Percentiles rank a stretch among this genome's conserved stretches.
Evolutionary conservation across 2,888 invertebrate genomes (phyloP).

Genomic region (Oscheius myriophilus): DNA sequence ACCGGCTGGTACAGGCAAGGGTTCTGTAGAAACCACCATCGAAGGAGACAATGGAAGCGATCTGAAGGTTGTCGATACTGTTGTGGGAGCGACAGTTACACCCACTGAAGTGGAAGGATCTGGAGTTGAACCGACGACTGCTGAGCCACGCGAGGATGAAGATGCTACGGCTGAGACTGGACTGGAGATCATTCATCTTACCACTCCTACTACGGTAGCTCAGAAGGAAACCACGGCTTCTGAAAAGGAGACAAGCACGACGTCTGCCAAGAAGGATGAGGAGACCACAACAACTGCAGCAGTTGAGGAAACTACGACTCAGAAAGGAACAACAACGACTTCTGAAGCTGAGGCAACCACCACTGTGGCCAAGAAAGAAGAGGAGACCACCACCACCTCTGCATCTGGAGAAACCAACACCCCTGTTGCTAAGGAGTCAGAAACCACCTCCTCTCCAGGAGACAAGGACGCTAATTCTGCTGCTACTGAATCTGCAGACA

Average conservation of each 20-base stretch:
- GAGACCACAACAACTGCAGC: background rate
- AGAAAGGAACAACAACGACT: background rate
- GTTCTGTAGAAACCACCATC: background rate
- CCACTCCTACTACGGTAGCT: background rate
- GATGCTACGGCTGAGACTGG: conserved; percentile 10
- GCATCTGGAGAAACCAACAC: background rate
- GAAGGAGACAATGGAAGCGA: conserved; percentile 17
- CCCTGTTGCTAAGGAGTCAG: no score
- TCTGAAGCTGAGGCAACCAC: no score
- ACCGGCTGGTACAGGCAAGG: background rate
- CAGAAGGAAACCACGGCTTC: no score
- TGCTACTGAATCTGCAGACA: no score
- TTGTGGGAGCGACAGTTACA: conserved; percentile 1
- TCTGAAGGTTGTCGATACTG: conserved; percentile 14
- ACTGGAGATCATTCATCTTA: conserved; percentile 13
- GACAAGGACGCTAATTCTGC: no score
- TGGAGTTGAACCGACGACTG: background rate
- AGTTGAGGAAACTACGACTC: background rate
- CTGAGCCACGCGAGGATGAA: background rate
- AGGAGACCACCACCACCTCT: background rate
- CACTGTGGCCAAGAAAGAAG: background rate
- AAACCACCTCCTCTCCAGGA: no score
- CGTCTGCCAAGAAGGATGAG: background rate
- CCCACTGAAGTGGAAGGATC: conserved; percentile 6
- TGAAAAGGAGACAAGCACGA: background rate